Evolutionary conservation across 2,888 invertebrate species (phyloP).

Genomic region (Alsophila aescularia): DNA sequence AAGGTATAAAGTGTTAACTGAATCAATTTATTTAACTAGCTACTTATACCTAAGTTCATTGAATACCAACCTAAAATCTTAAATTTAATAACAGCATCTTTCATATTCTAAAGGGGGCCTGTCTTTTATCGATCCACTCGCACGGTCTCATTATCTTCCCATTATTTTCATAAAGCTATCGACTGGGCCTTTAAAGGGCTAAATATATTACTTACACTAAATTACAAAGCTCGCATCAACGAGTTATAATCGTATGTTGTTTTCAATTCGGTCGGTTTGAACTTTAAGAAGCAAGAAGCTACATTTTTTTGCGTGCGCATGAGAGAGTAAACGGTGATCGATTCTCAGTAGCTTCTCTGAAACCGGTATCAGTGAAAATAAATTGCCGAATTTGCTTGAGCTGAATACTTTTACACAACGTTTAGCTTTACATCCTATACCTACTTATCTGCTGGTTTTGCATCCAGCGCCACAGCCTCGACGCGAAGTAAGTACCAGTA

Average conservation of each 20-base stretch:
- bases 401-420: constrained; percentile 4
- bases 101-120: constrained; percentile 20
- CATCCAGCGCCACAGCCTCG: no score
- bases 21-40: no score
- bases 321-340: constrained; percentile 51
- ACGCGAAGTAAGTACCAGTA: no score
- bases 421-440: background rate
- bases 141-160: constrained; percentile 39
- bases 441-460: background rate
- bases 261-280: constrained; percentile 47
- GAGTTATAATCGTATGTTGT: constrained; percentile 28
- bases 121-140: constrained; percentile 38
- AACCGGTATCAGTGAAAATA: constrained; percentile 45
- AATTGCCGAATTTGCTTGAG: constrained; percentile 42
- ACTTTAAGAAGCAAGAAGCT: constrained; percentile 40
- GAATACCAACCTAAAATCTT: background rate
- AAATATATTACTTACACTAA: constrained; percentile 34
- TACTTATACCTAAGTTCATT: no score
- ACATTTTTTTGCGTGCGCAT: constrained; percentile 49
- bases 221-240: constrained; percentile 25
- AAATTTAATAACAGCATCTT: background rate
- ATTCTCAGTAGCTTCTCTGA: constrained; percentile 54
- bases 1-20: background rate
- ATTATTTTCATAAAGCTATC: constrained; percentile 45
- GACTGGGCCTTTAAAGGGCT: constrained; percentile 46